Evolutionary conservation across 2,113 vertebrate genomes (phyloP).

Genomic region (Oryzias curvinotus): DNA sequence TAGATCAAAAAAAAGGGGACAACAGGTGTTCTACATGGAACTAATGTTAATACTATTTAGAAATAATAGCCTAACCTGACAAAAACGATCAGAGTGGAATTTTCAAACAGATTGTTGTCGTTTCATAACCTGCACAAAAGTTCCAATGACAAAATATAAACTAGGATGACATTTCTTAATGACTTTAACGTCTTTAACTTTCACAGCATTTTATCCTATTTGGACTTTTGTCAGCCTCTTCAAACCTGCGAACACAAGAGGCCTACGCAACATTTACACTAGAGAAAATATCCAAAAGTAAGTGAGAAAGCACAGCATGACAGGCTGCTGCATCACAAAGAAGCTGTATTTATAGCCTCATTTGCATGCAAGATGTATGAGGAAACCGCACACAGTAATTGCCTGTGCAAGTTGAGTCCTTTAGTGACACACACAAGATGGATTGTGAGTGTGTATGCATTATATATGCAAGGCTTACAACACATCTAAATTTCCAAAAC

Average conservation of each 20-base stretch:
- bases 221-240: neutral
- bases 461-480: slow-evolving; percentile 33
- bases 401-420: slow-evolving; percentile 35
- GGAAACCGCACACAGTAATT: slow-evolving; percentile 47
- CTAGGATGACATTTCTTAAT: neutral
- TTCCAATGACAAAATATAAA: too few species aligned
- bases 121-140: too few species aligned
- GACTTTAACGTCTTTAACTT: neutral
- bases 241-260: neutral
- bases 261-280: neutral
- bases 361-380: slow-evolving; percentile 60
- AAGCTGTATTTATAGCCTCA: slow-evolving; percentile 60
- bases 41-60: too few species aligned
- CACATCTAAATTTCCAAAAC: slow-evolving; percentile 36
- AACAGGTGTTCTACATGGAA: too few species aligned
- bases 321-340: slow-evolving; percentile 37
- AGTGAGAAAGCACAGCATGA: neutral
- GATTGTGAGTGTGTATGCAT: slow-evolving; percentile 29
- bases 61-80: too few species aligned
- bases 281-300: neutral
- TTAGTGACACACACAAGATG: slow-evolving; percentile 14
- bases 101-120: too few species aligned
- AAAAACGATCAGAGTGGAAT: too few species aligned
- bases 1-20: too few species aligned
- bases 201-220: neutral